Base-by-base conservation (phyloP, 2,888 invertebrate genomes). In the Tortrix viridana region DNA sequence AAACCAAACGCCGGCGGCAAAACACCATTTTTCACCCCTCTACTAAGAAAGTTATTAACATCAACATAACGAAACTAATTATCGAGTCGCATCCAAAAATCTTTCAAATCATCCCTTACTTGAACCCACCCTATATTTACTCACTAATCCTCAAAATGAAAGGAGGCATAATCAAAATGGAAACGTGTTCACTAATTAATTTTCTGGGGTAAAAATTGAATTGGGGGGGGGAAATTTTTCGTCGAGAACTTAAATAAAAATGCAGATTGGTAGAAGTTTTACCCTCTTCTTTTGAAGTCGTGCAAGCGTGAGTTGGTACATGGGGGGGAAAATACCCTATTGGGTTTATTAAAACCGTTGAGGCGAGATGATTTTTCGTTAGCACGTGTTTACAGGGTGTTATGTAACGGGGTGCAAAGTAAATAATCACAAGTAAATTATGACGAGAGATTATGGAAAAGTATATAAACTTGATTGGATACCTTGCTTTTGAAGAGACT, bases 201-300 rank as follows among this genome's bases (percentile, higher is more conserved):
- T 80, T 77, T 72, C 76, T 65, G 67, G 74, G 76, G 74, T 77
- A 81, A 79, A 81, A 81, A 81, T 85, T 84, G 76, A 81, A 88
- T 86, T 84, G 81, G 82, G 84, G 84, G 88, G 83, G 80, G 82
- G 78, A 81, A 84, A 81, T 82, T 32, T 32, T 32, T 82, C 82
- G 46, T 82, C 76, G 81, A 86, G 88, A 89, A 89, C 89, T 90
- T 88, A 87, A 89, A 88, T 88, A 88, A 89, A 89, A 89, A 90
- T 84, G 80, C 80, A 81, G 82, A 83, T 83, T 79, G 82, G 79
- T 80, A 76, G 76, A 82, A 81, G 77, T 80, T 80, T 77, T 66
- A 65, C 72, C 78, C 82, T 84, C 82, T 77, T 81, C 86, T 89
- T 86, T 84, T 80, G 50, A 64, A 70, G 70, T 65, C 69, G 74